Conservation (phyloP, 1,140 invertebrate species). For the Dendroctonus ponderosae region DNA sequence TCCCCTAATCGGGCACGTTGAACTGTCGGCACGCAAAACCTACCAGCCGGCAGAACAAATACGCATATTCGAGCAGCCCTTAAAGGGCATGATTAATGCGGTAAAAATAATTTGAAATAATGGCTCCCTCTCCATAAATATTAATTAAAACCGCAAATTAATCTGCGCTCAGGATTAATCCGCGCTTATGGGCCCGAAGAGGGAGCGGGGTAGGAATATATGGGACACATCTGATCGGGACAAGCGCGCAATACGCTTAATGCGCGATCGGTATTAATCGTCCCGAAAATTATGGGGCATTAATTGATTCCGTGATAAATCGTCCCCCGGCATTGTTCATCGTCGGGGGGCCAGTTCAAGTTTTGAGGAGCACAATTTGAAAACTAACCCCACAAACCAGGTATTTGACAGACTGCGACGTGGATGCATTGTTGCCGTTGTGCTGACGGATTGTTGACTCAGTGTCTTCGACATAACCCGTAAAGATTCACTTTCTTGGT, state of each 20-base stretch:
- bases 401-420: too few relatives aligned
- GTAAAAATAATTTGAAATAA: slow-evolving; percentile 32
- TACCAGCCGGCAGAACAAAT: slow-evolving; percentile 5
- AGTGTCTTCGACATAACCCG: too few relatives aligned
- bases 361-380: too few relatives aligned
- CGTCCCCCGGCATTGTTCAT: too few relatives aligned
- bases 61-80: slow-evolving; percentile 21
- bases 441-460: too few relatives aligned
- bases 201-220: slow-evolving; percentile 17
- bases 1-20: too few relatives aligned
- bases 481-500: too few relatives aligned
- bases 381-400: too few relatives aligned
- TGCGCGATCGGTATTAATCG: slow-evolving; percentile 14
- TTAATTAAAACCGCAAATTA: slow-evolving; percentile 33
- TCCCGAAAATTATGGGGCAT: slow-evolving; percentile 13
- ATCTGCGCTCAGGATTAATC: slow-evolving; percentile 30
- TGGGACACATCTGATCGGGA: slow-evolving; percentile 26
- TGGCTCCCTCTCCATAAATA: slow-evolving; percentile 31
- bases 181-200: slow-evolving; percentile 5
- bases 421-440: too few relatives aligned
- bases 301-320: slow-evolving; percentile 15
- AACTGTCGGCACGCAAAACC: not conserved
- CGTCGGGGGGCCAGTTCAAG: too few relatives aligned
- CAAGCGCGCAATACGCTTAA: slow-evolving; percentile 15
- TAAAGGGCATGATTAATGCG: slow-evolving; percentile 26